Percentiles rank a stretch among this genome's conserved stretches.
Evolutionary conservation across 2,888 invertebrate species (phyloP).

Genomic region (Cheilosia impressa): DNA sequence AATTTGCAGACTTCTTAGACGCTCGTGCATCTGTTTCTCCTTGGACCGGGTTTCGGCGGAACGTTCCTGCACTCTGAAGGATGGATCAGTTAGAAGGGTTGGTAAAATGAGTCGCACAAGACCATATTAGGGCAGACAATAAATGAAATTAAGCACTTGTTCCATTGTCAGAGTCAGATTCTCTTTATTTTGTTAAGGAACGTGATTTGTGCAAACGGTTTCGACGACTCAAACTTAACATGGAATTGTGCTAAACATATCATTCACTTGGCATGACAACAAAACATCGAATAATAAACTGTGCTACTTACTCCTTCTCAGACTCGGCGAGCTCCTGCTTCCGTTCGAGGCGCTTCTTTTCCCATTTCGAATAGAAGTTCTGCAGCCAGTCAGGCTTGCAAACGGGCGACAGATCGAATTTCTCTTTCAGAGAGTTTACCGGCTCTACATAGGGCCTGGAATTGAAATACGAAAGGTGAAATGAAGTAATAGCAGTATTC

Average conservation of each 20-base stretch:
- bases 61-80: conserved; percentile 77
- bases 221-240: conserved; percentile 20
- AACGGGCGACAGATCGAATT: conserved; percentile 84
- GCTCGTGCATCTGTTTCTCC: conserved; percentile 84
- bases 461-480: not conserved
- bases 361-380: conserved; percentile 84
- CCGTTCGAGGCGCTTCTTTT: conserved; percentile 81
- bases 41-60: conserved; percentile 82
- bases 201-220: too few species aligned
- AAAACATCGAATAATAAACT: not conserved
- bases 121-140: conserved; percentile 14
- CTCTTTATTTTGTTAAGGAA: not conserved
- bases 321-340: conserved; percentile 84
- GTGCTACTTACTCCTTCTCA: conserved; percentile 83
- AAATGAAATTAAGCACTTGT: too few species aligned
- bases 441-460: conserved; percentile 80
- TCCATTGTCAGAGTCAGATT: too few species aligned
- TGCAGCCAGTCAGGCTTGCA: conserved; percentile 85
- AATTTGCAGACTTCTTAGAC: conserved; percentile 81
- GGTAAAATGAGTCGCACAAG: conserved; percentile 20
- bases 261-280: not conserved
- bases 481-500: not conserved
- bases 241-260: conserved; percentile 9
- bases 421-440: conserved; percentile 86
- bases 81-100: conserved; percentile 15